A percentile compares a stretch with the other conserved stretches of the same genome.
These are phyloP conservation scores for Melanotaenia parkinsoni DNA, from an alignment of 2,797 vertebrate species.

Conservation along the genomic window DNA sequence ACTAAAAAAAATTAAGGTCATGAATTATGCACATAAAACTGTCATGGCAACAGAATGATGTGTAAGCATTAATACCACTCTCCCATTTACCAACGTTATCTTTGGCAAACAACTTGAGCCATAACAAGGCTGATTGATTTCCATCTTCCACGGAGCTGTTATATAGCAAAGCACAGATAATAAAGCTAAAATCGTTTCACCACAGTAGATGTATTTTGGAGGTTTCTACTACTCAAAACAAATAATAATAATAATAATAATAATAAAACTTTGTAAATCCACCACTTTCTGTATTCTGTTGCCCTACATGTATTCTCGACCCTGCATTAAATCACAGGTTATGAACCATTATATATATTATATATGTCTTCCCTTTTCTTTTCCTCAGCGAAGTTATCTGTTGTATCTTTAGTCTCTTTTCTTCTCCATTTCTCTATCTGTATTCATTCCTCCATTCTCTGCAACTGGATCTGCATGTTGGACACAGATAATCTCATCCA, in stretches of 20 bases:
- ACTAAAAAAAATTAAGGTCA: background rate
- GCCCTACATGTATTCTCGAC: background rate
- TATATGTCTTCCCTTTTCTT: slow-evolving; percentile 9
- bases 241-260: too few species aligned
- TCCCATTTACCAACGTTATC: background rate
- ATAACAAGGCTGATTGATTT: background rate
- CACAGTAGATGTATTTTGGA: background rate
- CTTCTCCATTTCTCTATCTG: background rate
- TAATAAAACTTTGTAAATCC: background rate
- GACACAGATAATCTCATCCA: slow-evolving; percentile 34
- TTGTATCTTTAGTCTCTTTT: background rate
- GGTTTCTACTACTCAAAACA: background rate
- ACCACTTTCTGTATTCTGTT: background rate
- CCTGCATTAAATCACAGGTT: slow-evolving; percentile 19
- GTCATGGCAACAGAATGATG: background rate
- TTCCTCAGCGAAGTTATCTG: slow-evolving; percentile 12
- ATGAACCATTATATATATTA: slow-evolving; percentile 20
- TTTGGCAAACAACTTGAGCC: background rate
- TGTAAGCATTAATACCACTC: background rate
- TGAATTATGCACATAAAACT: background rate
- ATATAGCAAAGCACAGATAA: background rate
- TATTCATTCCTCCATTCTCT: slow-evolving; percentile 17
- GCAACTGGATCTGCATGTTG: slow-evolving; percentile 23
- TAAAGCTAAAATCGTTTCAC: background rate
- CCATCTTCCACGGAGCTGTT: background rate